Conservation (phyloP, 2,113 vertebrate species). For the Pangasianodon gigas region DNA sequence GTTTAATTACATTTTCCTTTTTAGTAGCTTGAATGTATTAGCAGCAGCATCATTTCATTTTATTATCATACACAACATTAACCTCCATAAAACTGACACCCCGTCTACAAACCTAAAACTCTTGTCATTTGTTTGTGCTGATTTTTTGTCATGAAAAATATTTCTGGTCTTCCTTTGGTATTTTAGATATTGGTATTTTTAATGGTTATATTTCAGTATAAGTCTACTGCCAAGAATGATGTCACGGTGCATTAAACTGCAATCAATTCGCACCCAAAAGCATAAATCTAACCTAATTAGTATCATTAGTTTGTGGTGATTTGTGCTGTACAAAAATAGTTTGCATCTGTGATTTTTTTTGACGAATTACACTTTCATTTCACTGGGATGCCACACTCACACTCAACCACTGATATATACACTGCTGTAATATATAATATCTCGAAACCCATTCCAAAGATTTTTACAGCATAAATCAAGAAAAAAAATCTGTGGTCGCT, state of each 20-base stretch:
- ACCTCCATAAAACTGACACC: not conserved
- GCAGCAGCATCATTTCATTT: not conserved
- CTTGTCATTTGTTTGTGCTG: not conserved
- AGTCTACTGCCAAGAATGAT: not conserved
- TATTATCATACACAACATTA: not conserved
- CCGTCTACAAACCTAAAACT: not conserved
- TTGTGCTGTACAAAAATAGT: not conserved
- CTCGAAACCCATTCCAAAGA: not conserved
- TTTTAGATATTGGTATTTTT: not conserved
- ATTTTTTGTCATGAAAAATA: not conserved
- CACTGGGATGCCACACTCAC: not conserved
- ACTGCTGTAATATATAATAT: not conserved
- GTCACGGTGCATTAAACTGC: not conserved
- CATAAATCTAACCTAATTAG: not conserved
- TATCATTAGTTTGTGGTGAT: not conserved
- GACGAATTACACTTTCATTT: not conserved
- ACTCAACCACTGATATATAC: not conserved
- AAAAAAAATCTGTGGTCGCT: not conserved
- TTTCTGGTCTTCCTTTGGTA: not conserved
- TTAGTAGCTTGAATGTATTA: not conserved
- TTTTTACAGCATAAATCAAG: not conserved
- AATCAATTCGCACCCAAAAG: not conserved
- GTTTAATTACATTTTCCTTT: not conserved
- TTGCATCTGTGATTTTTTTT: not conserved
- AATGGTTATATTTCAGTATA: not conserved